Evolutionary conservation across 1,140 invertebrate genomes (phyloP).

Genomic region (Conus betulinus): DNA sequence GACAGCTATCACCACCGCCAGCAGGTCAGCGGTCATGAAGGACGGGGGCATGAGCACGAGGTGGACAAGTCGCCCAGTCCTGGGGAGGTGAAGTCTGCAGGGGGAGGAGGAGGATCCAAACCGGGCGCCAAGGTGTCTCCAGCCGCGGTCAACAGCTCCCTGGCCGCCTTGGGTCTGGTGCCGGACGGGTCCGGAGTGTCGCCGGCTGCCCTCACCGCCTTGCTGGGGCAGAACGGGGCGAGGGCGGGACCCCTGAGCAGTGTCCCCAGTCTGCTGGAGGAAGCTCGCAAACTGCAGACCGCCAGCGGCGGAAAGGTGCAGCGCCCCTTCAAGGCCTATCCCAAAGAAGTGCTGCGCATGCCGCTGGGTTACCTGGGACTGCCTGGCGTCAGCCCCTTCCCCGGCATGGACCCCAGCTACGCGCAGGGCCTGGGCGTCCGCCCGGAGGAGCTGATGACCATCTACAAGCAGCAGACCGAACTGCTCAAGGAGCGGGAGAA

Average conservation of each 20-base stretch:
- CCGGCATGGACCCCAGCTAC: background rate
- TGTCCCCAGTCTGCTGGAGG: background rate
- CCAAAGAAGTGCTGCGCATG: slow-evolving; percentile 81
- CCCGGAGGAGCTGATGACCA: slow-evolving; percentile 51
- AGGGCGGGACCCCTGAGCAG: background rate
- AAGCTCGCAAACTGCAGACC: slow-evolving; percentile 19
- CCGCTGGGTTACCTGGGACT: slow-evolving; percentile 72
- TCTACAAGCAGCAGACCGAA: slow-evolving; percentile 55
- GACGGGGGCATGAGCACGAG: background rate
- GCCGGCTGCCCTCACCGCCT: slow-evolving; percentile 10
- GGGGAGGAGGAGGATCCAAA: background rate
- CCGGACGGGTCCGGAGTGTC: background rate
- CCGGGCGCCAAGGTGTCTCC: background rate
- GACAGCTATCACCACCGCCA: background rate
- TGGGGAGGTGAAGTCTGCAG: background rate
- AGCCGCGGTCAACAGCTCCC: background rate
- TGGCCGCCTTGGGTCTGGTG: background rate
- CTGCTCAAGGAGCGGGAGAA: slow-evolving; percentile 32
- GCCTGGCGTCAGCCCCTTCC: slow-evolving; percentile 40
- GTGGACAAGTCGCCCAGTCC: background rate
- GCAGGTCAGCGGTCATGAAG: background rate
- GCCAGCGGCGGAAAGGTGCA: slow-evolving; percentile 66
- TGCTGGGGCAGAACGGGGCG: slow-evolving; percentile 29
- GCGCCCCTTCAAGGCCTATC: slow-evolving; percentile 84
- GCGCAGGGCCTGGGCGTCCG: slow-evolving; percentile 21